These are phyloP conservation scores for Emydoidea blandingii DNA, from an alignment of 2,797 vertebrate species.

Conservation along the genomic window DNA sequence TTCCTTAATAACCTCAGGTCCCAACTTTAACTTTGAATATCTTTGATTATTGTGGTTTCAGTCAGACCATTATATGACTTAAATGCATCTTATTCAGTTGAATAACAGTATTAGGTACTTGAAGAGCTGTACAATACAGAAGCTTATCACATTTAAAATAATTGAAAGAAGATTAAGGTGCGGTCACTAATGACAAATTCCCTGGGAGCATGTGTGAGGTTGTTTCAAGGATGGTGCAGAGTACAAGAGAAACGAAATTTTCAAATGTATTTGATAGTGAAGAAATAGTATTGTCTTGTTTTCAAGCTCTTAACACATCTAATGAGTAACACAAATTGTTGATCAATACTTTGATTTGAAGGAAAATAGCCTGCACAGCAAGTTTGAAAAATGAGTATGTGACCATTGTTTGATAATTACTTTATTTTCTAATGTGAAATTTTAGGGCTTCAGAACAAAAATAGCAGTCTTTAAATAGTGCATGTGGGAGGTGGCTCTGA, in stretches of 20 bases:
- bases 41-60: slow-evolving; percentile 35
- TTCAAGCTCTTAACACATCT: background rate
- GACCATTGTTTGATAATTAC: background rate
- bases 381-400: background rate
- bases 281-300: background rate
- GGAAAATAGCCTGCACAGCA: background rate
- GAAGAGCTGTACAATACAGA: background rate
- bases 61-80: background rate
- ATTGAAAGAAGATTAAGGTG: slow-evolving; percentile 41
- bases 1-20: background rate
- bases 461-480: background rate
- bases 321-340: background rate
- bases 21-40: background rate
- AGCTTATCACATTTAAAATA: slow-evolving; percentile 23
- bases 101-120: slow-evolving; percentile 33
- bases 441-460: background rate
- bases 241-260: background rate
- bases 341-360: background rate
- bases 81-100: background rate
- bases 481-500: background rate
- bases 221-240: background rate
- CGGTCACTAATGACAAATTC: background rate
- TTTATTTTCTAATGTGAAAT: background rate
- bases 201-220: background rate
- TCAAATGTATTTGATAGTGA: background rate